phyloP scores from a whole-genome alignment of 1,140 invertebrate genomes.

The Oncopodura yosiiana region DNA sequence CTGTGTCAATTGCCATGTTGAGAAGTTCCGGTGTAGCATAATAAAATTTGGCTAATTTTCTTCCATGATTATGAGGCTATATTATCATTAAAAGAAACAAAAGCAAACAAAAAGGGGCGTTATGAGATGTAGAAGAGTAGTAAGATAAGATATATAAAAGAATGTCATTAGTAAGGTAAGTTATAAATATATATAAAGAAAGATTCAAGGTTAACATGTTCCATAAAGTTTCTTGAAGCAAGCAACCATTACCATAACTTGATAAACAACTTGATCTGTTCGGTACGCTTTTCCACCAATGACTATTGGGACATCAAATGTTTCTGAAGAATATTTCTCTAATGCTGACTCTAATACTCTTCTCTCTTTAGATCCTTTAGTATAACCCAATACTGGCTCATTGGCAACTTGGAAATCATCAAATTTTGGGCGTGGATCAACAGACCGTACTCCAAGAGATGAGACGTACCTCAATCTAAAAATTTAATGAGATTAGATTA shows the following conservation, averaged over 20 bases:
- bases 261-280: constrained; percentile 62
- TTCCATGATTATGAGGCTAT: constrained; percentile 77
- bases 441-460: constrained; percentile 43
- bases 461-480: no score
- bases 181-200: no score
- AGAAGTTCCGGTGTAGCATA: constrained; percentile 76
- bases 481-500: no score
- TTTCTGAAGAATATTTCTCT: constrained; percentile 51
- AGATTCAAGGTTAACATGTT: no score
- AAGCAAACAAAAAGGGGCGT: no score
- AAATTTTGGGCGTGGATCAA: constrained; percentile 52
- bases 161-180: no score
- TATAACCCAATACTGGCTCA: constrained; percentile 70
- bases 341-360: constrained; percentile 62
- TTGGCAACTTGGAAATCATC: constrained; percentile 64
- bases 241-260: constrained; percentile 58
- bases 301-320: constrained; percentile 80
- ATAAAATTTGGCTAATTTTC: constrained; percentile 82
- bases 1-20: constrained; percentile 71
- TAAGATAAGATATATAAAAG: no score
- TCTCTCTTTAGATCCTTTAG: constrained; percentile 72
- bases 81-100: constrained; percentile 34
- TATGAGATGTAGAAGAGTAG: no score
- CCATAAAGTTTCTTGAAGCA: no score
- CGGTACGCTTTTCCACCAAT: constrained; percentile 79